Conservation (phyloP, 2,797 vertebrate species). For the Eremophila alpestris region DNA sequence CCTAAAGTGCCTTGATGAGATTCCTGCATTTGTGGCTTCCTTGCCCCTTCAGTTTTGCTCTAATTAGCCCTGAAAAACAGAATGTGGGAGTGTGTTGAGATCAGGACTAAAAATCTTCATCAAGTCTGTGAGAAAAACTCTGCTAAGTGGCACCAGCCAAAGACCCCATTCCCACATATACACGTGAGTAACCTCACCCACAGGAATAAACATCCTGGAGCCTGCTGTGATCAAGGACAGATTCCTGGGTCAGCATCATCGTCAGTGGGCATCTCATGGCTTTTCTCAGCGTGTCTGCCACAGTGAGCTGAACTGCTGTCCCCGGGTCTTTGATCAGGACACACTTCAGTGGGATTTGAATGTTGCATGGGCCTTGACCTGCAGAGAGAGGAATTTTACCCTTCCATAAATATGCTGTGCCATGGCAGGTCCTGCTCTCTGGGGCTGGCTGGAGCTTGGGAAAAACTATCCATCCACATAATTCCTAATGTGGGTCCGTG, state of each 20-base stretch:
- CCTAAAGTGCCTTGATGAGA: not conserved
- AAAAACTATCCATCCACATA: not conserved
- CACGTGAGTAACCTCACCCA: not conserved
- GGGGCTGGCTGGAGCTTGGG: not conserved
- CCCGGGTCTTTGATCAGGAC: conserved; percentile 18
- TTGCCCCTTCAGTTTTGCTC: not conserved
- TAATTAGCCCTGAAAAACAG: not conserved
- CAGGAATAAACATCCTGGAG: not conserved
- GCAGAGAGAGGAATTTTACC: conserved; percentile 12
- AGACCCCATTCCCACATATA: not conserved
- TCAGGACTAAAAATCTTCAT: conserved; percentile 7
- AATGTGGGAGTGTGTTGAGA: not conserved
- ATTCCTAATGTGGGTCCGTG: not conserved
- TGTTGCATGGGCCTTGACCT: not conserved
- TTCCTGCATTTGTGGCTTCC: not conserved
- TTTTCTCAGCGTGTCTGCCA: not conserved
- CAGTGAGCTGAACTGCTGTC: not conserved
- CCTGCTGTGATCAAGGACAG: not conserved
- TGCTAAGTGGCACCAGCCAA: not conserved
- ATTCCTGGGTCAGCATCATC: not conserved
- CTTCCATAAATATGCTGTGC: conserved; percentile 15
- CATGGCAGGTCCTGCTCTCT: not conserved
- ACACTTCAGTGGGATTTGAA: conserved; percentile 14
- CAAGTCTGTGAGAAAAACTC: conserved; percentile 2
- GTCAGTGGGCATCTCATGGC: not conserved